Evolutionary conservation across 2,113 vertebrate species (phyloP), one percentile per base, ranked within the genome.

Genomic region (Scolopax mira): DNA sequence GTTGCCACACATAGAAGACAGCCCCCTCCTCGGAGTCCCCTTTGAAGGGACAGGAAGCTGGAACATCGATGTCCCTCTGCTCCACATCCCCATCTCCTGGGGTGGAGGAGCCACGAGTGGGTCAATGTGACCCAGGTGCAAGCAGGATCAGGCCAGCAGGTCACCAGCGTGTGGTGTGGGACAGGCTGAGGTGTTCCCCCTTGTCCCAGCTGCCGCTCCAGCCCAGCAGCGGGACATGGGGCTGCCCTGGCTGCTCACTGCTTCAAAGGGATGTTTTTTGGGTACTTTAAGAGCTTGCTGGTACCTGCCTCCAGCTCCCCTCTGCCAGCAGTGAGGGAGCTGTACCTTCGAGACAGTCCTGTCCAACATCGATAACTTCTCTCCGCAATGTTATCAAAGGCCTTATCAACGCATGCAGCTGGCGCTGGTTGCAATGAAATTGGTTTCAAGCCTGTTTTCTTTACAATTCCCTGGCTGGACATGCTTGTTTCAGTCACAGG

Each of bases 361-460:
- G 0, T 46, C 74, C 52, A 46, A 41, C 74, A 61, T 4, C 0
- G 8, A 41, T 48, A 94, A 60, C 54, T 80, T 25, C 60, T 83
- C 64, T 82, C 64, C 1, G 9, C 81, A 79, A 30, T 48, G 64
- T 85, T 94, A 93, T 93, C 89, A 78, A 85, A 94, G 79, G 67
- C 62, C 67, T 95, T 90, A 94, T 91, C 93, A 78, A 67, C 0
- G 1, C 85, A 64, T 13, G 35, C 64, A 83, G 81, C 75, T 52
- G 64, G 67, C 1, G 1, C 71, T 70, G 16, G 17, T 60, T 86
- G 61, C 88, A 93, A 73, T 18, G 70, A 91, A 93, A 91, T 90
- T 83, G 88, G 33, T 93, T 96, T 93, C 75, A 88, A 80, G 79
- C 23, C 82, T 88, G 51, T 86, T 96, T 96, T 80, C 85, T 89